Evolutionary conservation across 1,140 invertebrate genomes (phyloP), one percentile per base, ranked within the genome.

Genomic region (Zaprionus lachaisei): DNA sequence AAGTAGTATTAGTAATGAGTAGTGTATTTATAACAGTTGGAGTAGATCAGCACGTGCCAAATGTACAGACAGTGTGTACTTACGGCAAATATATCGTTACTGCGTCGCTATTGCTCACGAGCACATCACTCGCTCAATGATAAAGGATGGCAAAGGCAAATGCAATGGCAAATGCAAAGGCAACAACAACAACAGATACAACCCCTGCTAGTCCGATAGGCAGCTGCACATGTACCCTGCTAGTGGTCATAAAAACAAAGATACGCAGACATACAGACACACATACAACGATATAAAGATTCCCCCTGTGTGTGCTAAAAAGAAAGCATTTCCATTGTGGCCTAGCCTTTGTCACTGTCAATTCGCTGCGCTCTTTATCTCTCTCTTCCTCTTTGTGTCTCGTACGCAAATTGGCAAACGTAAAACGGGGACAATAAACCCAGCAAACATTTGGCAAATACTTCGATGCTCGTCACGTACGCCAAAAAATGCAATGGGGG

Each of bases 391-490:
- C 74, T 80, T 78, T 80, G 72, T 75, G 66, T 77, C 49, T 80
- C 68, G 64, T 80, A 83, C 78, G 84, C 78, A 87, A 87, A 89
- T 87, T 89, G 80, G 80, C 84, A 81, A 82, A 70, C 72, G 82
- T 71, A 79, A 83, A 75, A 79, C 60, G 79, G 72, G 79, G 79
- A 79, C 79, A 77, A 75, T 81, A 83, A 69, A 89, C 84, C 83
- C 84, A 89, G 51, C 83, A 79, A 80, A 83, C 83, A 89, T 79
- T 87, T 81, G 64, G 54, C 71, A 66, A 66, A 79, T 62, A 49
- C 49, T 62, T 61, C 54, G 49, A 66, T 58, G 31, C 9, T 61
- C 67, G 81, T 81, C 83, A 87, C 83, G 83, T 87, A 87, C 78
- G 81, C 83, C 77, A 64, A 51, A 56, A 44, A 56, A 20, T 58